These are phyloP conservation scores for Bambusicola thoracicus DNA, from an alignment of 2,113 vertebrate species.

Conservation along the genomic window DNA sequence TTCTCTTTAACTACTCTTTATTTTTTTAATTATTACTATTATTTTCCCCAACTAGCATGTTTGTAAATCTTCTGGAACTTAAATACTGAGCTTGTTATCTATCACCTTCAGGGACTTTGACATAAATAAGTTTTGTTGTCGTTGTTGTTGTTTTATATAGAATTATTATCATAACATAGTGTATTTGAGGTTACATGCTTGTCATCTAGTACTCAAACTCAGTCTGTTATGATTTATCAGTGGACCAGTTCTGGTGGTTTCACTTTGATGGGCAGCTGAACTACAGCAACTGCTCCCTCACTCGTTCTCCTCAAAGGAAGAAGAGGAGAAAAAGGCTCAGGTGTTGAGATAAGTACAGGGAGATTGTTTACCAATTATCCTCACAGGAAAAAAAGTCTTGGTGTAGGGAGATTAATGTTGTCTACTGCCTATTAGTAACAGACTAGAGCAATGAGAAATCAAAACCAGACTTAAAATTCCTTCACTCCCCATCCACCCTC, in stretches of 20 bases:
- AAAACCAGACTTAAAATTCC: neutral
- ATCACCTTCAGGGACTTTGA: neutral
- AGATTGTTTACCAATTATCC: neutral
- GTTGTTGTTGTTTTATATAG: too few species aligned
- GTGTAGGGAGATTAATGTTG: neutral
- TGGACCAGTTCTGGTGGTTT: neutral
- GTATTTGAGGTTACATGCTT: neutral
- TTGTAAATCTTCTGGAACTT: neutral
- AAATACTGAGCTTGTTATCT: neutral
- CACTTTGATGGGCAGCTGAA: neutral
- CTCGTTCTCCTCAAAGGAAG: neutral
- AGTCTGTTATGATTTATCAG: neutral
- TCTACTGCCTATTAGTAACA: neutral
- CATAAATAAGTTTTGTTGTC: neutral
- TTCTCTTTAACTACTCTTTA: too few species aligned
- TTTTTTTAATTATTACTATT: too few species aligned
- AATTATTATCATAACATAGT: neutral
- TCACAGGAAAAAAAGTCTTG: neutral
- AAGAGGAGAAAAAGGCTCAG: neutral
- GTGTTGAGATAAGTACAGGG: neutral
- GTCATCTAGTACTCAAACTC: neutral
- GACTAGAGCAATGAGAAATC: neutral
- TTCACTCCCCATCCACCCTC: neutral
- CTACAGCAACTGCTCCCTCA: neutral
- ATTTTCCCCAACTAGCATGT: rapidly evolving